Base-by-base conservation (phyloP, 2,888 invertebrate species). In the Sinotaia quadrata region DNA sequence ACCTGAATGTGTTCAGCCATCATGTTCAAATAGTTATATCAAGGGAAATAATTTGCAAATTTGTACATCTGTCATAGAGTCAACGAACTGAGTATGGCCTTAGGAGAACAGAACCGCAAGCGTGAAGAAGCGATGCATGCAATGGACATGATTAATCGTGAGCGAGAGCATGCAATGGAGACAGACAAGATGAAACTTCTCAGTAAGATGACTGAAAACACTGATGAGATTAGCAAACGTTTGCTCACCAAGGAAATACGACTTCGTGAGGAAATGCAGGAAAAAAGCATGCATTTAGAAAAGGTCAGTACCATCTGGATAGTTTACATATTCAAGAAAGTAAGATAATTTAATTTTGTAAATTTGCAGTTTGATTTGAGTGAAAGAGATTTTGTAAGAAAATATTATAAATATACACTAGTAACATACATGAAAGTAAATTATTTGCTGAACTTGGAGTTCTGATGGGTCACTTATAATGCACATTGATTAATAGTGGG, bases 151-250 rank as follows among this genome's bases (percentile, higher is more conserved):
- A 72, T 83, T 18, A 79, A 86, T 62, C 73, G 85, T 36, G 87
- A 88, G 75, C 79, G 81, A 56, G 86, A 86, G 33, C 86, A 86
- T 67, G 75, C 74, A 1, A 75, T 78, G 5, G 87, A 87, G 62
- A 82, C 81, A 5, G 87, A 88, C 57, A 76, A 82, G 59, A 71
- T 84, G 29, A 75, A 79, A 56, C 72, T 87, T 18, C 84, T 83
- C 67, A 69, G 69, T 49, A 79, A 82, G 68, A 77, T 87, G 15
- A 78, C 82, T 5, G 87, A 87, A 65, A 80, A 80, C 2, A 77
- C 83, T 54, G 88, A 88, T 54, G 87, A 88, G 67, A 79, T 86
- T 49, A 86, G 84, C 73, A 83, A 84, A 71, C 80, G 81, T 60
- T 69, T 87, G 7, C 73, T 84, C 15, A 74, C 81, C 41, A 86